Evolutionary conservation across 2,888 invertebrate genomes (phyloP).

Genomic region (Flexamia atlantica): DNA sequence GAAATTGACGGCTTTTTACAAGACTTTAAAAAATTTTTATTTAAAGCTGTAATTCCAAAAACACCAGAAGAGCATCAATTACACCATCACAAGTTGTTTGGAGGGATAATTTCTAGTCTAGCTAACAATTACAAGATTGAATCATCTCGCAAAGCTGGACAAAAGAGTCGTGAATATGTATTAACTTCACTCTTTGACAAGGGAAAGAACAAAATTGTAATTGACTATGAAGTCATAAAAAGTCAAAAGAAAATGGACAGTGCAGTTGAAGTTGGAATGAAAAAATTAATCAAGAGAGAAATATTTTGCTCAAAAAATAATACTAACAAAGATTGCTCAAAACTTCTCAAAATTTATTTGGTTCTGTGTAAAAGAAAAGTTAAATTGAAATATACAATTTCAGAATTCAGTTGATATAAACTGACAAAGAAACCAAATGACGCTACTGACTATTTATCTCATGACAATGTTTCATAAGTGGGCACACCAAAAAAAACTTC

Average conservation of each 20-base stretch:
- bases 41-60: neutral
- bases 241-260: conserved; percentile 7
- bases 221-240: conserved; percentile 35
- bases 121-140: conserved; percentile 7
- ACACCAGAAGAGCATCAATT: neutral
- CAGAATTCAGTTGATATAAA: neutral
- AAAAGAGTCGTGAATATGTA: conserved; percentile 26
- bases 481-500: no score
- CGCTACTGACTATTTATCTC: no score
- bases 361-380: conserved; percentile 27
- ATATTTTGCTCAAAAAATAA: neutral
- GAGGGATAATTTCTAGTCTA: conserved; percentile 17
- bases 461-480: no score
- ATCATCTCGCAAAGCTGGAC: conserved; percentile 22
- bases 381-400: conserved; percentile 8
- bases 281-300: neutral
- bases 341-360: conserved; percentile 17
- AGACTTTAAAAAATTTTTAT: neutral
- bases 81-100: neutral
- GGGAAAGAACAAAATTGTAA: neutral
- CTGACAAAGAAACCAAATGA: neutral
- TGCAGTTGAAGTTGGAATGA: neutral
- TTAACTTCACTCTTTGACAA: neutral
- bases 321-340: neutral
- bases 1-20: neutral